phyloP scores from a whole-genome alignment of 2,797 vertebrate genomes.

The Myiothlypis chrysogaster region DNA sequence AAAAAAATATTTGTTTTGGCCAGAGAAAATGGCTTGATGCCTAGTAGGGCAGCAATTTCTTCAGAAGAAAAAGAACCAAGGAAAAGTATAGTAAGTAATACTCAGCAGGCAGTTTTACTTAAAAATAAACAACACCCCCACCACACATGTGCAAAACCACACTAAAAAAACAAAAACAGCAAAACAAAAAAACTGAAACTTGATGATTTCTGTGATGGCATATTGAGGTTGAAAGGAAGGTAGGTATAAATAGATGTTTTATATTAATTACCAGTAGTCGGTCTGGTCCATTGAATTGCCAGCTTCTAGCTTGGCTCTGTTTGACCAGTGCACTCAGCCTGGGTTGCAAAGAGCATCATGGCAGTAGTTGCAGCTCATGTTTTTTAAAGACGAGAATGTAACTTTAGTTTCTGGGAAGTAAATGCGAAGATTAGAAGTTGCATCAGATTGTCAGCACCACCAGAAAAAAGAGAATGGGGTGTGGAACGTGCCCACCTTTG shows the following conservation, averaged over 20 bases:
- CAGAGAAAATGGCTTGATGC: neutral
- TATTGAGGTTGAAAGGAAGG: neutral
- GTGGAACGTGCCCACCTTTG: neutral
- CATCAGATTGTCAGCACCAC: neutral
- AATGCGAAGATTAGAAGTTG: neutral
- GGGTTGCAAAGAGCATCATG: neutral
- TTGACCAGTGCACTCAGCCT: neutral
- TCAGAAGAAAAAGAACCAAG: neutral
- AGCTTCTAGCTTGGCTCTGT: neutral
- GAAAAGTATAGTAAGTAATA: neutral
- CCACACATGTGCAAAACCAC: neutral
- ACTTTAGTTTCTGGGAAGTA: neutral
- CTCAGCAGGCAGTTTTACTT: neutral
- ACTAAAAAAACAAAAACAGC: neutral
- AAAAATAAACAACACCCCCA: neutral
- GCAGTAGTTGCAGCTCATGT: neutral
- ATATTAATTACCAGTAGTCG: neutral
- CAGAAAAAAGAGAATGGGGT: neutral
- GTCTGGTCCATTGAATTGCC: neutral
- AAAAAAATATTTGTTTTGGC: slow-evolving; percentile 15
- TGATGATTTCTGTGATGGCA: neutral
- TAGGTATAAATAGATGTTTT: neutral
- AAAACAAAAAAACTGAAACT: neutral
- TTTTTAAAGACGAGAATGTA: neutral
- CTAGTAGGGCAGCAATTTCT: neutral